Evolutionary conservation across 2,888 invertebrate genomes (phyloP), one percentile per base, ranked within the genome.

Genomic region (Carterocephalus palaemon): DNA sequence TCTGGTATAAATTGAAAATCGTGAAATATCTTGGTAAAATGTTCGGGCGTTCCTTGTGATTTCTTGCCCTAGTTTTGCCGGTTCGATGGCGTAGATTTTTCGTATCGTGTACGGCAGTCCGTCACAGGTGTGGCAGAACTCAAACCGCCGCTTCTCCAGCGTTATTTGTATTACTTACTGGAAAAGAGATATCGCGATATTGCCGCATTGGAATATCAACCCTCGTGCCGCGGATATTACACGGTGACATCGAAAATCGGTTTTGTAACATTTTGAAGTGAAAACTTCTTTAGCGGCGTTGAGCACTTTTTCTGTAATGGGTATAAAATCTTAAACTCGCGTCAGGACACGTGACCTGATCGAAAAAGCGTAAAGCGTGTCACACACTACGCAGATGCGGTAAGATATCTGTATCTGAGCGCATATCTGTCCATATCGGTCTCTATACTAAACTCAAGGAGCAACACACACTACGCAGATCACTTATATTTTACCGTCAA

Each of bases 41-140:
- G 57, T 67, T 64, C 67, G 58, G 62, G 64, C 65, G 66, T 45
- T 41, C 37, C 29, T 69, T 68, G 66, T 73, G 65, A 53, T 72
- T 73, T 75, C 75, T 70, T 81, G 82, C 59, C 81, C 83, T 58
- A 84, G 74, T 76, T 83, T 78, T 75, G 70, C 66, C 72, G 79
- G 81, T 80, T 83, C 81, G 75, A 67, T 74, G 34, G 13, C 28
- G n/a, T n/a, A n/a, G 28, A 42, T 42, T 42, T 28, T 42, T 42
- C 42, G 28, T 42, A 28, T 42, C 34, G 33, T 28, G 41, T 34
- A n/a, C 33, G 24, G 15, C 15, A 28, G 28, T 8, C 26, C 33
- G 75, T 78, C 72, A 70, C 75, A 68, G 75, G 75, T 74, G 73
- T 75, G 70, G 69, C 67, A 71, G 57, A 67, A 70, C 67, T 64